Percentiles rank a stretch among this genome's conserved stretches.
Conservation (phyloP, 2,113 vertebrate species). For the Amphiprion percula region DNA sequence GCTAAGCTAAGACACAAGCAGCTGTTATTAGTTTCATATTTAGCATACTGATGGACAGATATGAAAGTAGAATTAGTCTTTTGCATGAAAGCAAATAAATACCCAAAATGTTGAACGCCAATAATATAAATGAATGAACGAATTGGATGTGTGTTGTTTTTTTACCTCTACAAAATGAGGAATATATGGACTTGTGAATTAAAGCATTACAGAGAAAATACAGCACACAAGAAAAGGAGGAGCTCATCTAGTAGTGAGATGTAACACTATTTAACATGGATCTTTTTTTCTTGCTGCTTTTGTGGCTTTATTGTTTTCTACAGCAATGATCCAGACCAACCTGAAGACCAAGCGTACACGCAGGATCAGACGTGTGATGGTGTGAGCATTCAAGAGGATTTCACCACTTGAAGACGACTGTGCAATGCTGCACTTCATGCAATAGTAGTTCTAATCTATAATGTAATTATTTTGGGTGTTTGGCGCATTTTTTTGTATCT, state of each 20-base stretch:
- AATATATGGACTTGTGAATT: no score
- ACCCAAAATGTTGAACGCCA: no score
- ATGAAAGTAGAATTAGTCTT: no score
- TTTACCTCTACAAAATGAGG: no score
- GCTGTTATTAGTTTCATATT: no score
- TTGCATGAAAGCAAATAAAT: no score
- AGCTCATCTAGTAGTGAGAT: not conserved
- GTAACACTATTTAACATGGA: not conserved
- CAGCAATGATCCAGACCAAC: conserved; percentile 78
- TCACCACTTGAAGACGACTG: not conserved
- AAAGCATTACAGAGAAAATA: not conserved
- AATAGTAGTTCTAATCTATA: no score
- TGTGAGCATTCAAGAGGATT: conserved; percentile 12
- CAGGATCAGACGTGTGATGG: conserved; percentile 53
- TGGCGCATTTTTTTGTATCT: not conserved
- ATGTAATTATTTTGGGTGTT: not conserved
- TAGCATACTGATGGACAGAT: no score
- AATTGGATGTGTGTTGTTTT: no score
- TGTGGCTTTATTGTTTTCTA: not conserved
- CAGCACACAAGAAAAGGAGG: no score
- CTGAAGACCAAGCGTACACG: conserved; percentile 22
- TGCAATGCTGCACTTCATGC: not conserved
- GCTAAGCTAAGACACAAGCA: no score
- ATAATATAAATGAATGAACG: no score
- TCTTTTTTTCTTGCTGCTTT: not conserved